Conservation (phyloP, 2,113 vertebrate genomes). For the Labrus mixtus region DNA sequence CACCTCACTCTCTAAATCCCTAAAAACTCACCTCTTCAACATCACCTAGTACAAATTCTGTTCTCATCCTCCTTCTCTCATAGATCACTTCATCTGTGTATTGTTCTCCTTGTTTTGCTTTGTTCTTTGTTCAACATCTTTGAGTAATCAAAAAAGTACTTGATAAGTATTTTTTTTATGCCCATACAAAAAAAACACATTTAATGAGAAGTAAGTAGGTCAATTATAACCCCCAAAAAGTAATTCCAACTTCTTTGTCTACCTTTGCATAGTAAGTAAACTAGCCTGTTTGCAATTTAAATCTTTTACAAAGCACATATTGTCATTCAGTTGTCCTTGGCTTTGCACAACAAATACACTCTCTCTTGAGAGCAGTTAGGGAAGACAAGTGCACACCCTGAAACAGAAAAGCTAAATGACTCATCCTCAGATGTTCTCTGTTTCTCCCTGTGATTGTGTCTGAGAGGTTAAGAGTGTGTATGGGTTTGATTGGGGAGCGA, state of each 20-base stretch:
- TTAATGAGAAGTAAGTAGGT: not conserved
- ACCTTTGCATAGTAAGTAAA: not conserved
- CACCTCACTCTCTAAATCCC: too few species aligned
- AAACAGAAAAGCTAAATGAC: constrained; percentile 14
- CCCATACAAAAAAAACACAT: not conserved
- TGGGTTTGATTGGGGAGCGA: constrained; percentile 1
- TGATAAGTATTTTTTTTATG: not conserved
- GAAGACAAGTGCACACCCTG: constrained; percentile 30
- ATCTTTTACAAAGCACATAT: constrained; percentile 1
- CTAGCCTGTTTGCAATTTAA: not conserved
- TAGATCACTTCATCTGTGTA: too few species aligned
- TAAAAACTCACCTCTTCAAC: too few species aligned
- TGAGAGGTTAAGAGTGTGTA: constrained; percentile 7
- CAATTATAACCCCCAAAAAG: not conserved
- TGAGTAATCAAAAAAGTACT: too few species aligned
- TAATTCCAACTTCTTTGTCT: constrained; percentile 6
- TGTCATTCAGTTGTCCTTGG: constrained; percentile 41
- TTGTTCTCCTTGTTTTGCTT: too few species aligned
- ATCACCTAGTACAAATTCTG: too few species aligned
- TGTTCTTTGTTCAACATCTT: too few species aligned
- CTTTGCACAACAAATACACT: constrained; percentile 24
- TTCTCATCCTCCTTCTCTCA: too few species aligned
- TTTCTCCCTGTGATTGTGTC: constrained; percentile 14
- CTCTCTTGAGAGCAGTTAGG: constrained; percentile 25
- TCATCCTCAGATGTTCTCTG: not conserved